These are phyloP conservation scores for Drosophila sp. DNA, from an alignment of 1,140 invertebrate genomes.

Conservation along the genomic window DNA sequence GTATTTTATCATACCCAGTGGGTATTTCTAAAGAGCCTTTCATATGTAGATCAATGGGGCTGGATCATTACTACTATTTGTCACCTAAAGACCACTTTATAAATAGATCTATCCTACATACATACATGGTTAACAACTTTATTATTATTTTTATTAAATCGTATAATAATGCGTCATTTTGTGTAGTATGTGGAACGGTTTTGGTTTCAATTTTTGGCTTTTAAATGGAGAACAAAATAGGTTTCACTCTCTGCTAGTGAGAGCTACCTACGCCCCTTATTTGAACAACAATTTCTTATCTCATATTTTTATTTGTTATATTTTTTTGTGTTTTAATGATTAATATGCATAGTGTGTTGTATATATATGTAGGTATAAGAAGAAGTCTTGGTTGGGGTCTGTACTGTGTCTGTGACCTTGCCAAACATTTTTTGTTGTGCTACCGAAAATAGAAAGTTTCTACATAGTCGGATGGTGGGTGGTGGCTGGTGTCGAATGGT, in stretches of 20 bases:
- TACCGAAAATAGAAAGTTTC: slow-evolving; percentile 51
- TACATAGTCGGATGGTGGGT: slow-evolving; percentile 12
- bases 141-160: slow-evolving; percentile 33
- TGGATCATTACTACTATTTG: neutral
- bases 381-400: neutral
- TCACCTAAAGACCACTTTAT: neutral
- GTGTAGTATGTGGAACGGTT: slow-evolving; percentile 34
- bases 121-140: neutral
- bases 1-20: neutral
- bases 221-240: neutral
- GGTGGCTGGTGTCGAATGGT: too few species aligned
- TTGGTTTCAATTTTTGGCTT: neutral
- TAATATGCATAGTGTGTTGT: neutral
- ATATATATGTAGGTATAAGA: neutral
- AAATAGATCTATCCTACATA: neutral
- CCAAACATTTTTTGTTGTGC: slow-evolving; percentile 10
- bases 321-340: neutral
- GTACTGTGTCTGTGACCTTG: slow-evolving; percentile 31
- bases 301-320: neutral
- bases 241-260: too few species aligned
- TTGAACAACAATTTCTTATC: too few species aligned
- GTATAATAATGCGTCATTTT: slow-evolving; percentile 35
- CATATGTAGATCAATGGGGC: neutral
- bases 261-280: neutral
- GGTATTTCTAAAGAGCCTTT: neutral